A percentile compares a stretch with the other conserved stretches of the same genome.
phyloP scores from a whole-genome alignment of 2,113 vertebrate species.

The Chloropsis cyanopogon region DNA sequence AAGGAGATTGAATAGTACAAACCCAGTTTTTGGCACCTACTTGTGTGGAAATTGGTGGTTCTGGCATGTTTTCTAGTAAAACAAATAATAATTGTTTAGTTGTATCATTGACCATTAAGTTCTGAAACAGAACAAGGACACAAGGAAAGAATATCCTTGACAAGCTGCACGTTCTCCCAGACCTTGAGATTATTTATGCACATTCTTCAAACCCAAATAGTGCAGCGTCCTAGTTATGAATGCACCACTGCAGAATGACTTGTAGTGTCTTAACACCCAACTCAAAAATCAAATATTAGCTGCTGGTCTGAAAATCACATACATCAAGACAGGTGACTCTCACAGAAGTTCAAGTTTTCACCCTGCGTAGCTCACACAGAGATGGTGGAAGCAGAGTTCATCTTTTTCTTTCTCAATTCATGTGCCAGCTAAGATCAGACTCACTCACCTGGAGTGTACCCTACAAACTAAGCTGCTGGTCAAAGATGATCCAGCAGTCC shows the following conservation, averaged over 20 bases:
- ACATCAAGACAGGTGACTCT: no score
- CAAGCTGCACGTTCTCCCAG: accelerated
- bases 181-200: not conserved
- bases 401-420: not conserved
- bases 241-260: not conserved
- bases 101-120: not conserved
- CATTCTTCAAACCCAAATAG: not conserved
- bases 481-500: not conserved
- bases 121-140: not conserved
- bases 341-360: not conserved
- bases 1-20: not conserved
- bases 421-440: not conserved
- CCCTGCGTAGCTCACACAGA: not conserved
- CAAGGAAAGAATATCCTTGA: not conserved
- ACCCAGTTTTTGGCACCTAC: not conserved
- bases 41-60: not conserved
- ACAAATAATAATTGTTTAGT: not conserved
- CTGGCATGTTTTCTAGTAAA: not conserved
- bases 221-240: not conserved
- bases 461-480: not conserved
- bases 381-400: not conserved
- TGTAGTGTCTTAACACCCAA: not conserved
- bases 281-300: not conserved
- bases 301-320: not conserved
- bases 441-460: not conserved